These are phyloP conservation scores for Drosophila lacertosa DNA, from an alignment of 1,140 invertebrate genomes.

Conservation along the genomic window DNA sequence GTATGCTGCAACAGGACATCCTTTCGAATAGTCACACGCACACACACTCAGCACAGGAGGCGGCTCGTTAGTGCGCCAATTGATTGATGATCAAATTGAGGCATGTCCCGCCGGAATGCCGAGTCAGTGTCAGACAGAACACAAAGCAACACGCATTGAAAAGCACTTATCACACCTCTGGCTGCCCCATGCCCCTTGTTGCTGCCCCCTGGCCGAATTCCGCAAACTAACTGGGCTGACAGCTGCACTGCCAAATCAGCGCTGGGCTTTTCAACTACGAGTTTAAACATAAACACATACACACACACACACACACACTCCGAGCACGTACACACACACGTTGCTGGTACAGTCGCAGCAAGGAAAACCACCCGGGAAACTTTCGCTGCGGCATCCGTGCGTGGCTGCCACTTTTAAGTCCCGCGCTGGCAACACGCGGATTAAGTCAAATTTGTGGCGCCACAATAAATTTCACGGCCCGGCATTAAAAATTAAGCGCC, in stretches of 20 bases:
- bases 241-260: conserved; percentile 58
- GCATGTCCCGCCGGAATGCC: conserved; percentile 51
- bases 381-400: conserved; percentile 35
- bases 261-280: conserved; percentile 57
- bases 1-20: conserved; percentile 14
- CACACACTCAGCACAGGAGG: conserved; percentile 22
- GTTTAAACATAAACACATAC: conserved; percentile 49
- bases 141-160: conserved; percentile 44
- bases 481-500: conserved; percentile 77
- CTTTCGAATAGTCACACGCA: neutral
- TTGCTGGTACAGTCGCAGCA: conserved; percentile 45
- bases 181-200: neutral
- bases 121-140: conserved; percentile 23
- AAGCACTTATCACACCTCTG: conserved; percentile 75
- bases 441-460: conserved; percentile 79
- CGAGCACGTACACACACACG: conserved; percentile 12
- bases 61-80: conserved; percentile 72
- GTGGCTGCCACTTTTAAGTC: conserved; percentile 48
- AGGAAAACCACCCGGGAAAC: conserved; percentile 29
- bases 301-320: neutral
- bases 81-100: conserved; percentile 71
- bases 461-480: conserved; percentile 70
- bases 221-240: conserved; percentile 29
- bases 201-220: neutral
- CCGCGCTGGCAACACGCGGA: conserved; percentile 52